Percentiles rank a stretch among this genome's conserved stretches.
These are phyloP conservation scores for Planiliza haematocheilus DNA, from an alignment of 2,113 vertebrate species.

Conservation along the genomic window DNA sequence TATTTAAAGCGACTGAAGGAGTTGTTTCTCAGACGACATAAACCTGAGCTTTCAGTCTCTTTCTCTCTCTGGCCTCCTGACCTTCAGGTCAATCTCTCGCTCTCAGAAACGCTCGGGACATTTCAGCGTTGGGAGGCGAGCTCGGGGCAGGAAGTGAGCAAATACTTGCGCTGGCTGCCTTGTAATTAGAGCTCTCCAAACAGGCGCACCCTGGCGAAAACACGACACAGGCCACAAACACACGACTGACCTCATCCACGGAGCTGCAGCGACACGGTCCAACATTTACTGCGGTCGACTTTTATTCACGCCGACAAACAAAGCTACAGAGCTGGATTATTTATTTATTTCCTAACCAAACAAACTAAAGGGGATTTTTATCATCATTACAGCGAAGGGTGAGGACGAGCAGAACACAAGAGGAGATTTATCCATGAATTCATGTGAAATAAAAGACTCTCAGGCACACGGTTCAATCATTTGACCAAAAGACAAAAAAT, in stretches of 20 bases:
- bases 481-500: slow-evolving; percentile 12
- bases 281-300: slow-evolving; percentile 44
- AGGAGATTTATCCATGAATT: slow-evolving; percentile 31
- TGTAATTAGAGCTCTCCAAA: slow-evolving; percentile 72
- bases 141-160: slow-evolving; percentile 54
- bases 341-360: slow-evolving; percentile 9
- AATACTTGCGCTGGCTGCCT: slow-evolving; percentile 57
- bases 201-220: slow-evolving; percentile 52
- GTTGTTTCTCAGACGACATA: no score
- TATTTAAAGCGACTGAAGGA: no score
- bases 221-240: slow-evolving; percentile 19
- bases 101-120: no score
- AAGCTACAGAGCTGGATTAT: slow-evolving; percentile 14
- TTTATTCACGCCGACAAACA: slow-evolving; percentile 17
- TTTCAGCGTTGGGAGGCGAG: slow-evolving; percentile 10
- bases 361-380: slow-evolving; percentile 33
- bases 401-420: slow-evolving; percentile 47
- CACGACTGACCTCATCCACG: slow-evolving; percentile 12
- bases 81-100: no score
- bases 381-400: slow-evolving; percentile 65
- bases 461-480: slow-evolving; percentile 48
- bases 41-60: no score
- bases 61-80: no score
- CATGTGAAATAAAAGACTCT: slow-evolving; percentile 47
- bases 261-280: not conserved